These are phyloP conservation scores for Microctenopoma lineatum DNA, from an alignment of 2,797 vertebrate genomes.

Conservation along the genomic window DNA sequence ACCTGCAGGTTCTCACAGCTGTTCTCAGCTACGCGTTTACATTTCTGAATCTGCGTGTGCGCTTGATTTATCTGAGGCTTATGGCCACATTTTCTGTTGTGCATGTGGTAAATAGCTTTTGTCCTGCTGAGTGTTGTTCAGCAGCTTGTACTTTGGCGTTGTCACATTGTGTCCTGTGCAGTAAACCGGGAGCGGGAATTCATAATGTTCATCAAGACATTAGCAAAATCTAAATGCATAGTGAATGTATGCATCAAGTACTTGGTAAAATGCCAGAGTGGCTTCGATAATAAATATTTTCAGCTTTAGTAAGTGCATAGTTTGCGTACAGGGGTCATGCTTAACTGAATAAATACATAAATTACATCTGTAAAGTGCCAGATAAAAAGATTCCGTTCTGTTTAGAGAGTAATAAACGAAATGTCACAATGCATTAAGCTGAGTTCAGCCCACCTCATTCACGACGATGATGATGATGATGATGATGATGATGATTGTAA, in stretches of 20 bases:
- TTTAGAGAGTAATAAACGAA: background rate
- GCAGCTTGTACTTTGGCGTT: background rate
- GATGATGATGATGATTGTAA: no score
- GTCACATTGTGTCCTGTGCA: background rate
- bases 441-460: no score
- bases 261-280: slow-evolving; percentile 3
- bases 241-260: background rate
- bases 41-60: background rate
- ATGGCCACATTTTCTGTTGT: slow-evolving; percentile 12
- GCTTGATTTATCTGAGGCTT: slow-evolving; percentile 1
- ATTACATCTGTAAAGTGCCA: background rate
- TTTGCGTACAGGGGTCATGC: fast-evolving
- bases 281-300: slow-evolving; percentile 1
- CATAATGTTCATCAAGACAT: background rate
- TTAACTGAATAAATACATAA: slow-evolving; percentile 6
- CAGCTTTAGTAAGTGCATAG: background rate
- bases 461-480: no score
- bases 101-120: background rate
- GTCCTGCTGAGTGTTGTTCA: background rate
- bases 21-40: background rate
- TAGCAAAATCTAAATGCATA: background rate
- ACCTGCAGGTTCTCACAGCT: background rate
- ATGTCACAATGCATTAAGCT: background rate
- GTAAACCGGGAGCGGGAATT: background rate
- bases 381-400: background rate